Conservation (phyloP, 2,888 invertebrate genomes). For the Pyrrhia umbra region DNA sequence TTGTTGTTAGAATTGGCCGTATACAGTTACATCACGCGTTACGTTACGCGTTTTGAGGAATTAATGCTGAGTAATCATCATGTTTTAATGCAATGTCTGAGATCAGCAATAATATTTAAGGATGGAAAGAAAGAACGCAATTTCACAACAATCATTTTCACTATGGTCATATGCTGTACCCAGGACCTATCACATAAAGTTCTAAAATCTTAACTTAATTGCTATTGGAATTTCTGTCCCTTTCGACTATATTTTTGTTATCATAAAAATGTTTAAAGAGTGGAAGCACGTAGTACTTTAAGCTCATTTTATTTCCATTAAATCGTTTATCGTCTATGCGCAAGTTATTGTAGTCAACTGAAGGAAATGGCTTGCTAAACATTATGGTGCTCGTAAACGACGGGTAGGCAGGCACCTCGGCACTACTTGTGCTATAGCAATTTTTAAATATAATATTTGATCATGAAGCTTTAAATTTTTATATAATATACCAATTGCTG, state of each 20-base stretch:
- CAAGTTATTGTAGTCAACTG: conserved; percentile 47
- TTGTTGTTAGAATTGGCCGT: conserved; percentile 68
- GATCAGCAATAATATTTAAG: neutral
- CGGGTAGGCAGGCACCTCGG: conserved; percentile 17
- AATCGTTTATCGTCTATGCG: conserved; percentile 42
- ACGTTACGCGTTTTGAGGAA: conserved; percentile 51
- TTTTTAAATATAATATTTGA: conserved; percentile 30
- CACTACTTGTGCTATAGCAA: conserved; percentile 24
- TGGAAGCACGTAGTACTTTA: conserved; percentile 21
- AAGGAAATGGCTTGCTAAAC: conserved; percentile 38
- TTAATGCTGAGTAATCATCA: conserved; percentile 47
- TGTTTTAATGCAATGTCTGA: conserved; percentile 16
- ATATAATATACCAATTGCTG: conserved; percentile 4
- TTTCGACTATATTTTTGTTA: too few species aligned
- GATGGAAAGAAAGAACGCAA: too few species aligned
- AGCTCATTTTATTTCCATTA: conserved; percentile 50
- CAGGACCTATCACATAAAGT: too few species aligned
- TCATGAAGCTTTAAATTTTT: conserved; percentile 19
- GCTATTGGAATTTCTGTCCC: too few species aligned
- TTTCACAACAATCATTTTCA: too few species aligned
- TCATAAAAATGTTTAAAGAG: neutral
- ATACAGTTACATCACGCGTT: conserved; percentile 56
- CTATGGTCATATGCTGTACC: too few species aligned
- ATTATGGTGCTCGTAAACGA: conserved; percentile 44
- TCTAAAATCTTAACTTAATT: too few species aligned